A percentile compares a stretch with the other conserved stretches of the same genome.
phyloP scores from a whole-genome alignment of 2,888 invertebrate genomes.

The Sinhomidia bicolor region DNA sequence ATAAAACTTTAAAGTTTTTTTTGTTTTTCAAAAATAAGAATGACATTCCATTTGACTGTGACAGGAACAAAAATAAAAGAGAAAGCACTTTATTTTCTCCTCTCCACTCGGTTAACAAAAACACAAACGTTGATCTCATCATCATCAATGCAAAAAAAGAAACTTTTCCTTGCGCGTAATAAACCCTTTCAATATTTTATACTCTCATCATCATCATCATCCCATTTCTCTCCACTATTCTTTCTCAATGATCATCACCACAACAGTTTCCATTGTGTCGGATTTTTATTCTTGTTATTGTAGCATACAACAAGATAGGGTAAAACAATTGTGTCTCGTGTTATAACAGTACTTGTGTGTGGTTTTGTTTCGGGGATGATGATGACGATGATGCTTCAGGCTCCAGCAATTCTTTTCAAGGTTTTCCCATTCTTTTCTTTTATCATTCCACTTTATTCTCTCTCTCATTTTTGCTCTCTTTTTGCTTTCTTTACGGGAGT shows the following conservation, averaged over 20 bases:
- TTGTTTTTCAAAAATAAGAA: constrained; percentile 3
- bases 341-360: too few species aligned
- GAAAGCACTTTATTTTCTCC: background rate
- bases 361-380: too few species aligned
- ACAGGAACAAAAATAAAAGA: background rate
- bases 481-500: constrained; percentile 1
- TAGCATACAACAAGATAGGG: background rate
- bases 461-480: background rate
- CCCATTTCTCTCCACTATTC: background rate
- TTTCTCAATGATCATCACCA: background rate
- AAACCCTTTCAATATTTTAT: constrained; percentile 18
- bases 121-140: too few species aligned
- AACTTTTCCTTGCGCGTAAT: background rate
- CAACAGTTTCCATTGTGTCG: too few species aligned
- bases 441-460: too few species aligned
- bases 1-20: background rate
- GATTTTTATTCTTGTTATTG: background rate
- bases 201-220: background rate
- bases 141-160: too few species aligned
- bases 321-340: background rate
- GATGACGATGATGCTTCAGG: background rate
- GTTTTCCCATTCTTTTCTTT: background rate
- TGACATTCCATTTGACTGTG: background rate
- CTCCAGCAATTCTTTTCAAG: constrained; percentile 51
- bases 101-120: too few species aligned